phyloP scores from a whole-genome alignment of 1,140 invertebrate species.

The Yoshiicerus persimilis region DNA sequence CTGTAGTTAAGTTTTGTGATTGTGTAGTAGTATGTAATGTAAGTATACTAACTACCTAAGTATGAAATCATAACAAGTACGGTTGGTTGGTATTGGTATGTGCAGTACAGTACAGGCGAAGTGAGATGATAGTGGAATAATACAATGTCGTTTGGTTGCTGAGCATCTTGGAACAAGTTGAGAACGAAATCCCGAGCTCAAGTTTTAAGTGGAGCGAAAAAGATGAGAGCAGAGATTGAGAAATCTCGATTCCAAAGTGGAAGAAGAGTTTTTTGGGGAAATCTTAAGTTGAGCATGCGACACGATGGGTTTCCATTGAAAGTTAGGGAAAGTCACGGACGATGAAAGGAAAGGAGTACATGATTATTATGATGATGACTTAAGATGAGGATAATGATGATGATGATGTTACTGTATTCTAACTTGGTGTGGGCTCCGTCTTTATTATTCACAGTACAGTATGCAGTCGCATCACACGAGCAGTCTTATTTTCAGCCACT shows the following conservation, averaged over 20 bases:
- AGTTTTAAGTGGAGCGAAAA: not conserved
- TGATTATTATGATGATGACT: constrained; percentile 18
- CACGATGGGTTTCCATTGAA: not conserved
- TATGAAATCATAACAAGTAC: not conserved
- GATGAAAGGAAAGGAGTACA: not conserved
- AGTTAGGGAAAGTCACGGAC: constrained; percentile 1
- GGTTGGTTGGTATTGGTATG: too few relatives aligned
- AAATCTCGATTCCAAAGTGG: not conserved
- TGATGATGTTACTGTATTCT: not conserved
- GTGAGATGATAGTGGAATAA: not conserved
- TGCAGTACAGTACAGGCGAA: not conserved
- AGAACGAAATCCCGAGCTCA: not conserved
- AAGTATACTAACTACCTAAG: not conserved
- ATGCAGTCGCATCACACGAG: not conserved
- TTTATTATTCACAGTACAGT: not conserved
- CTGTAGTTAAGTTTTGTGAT: not conserved
- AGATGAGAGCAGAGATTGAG: constrained; percentile 1
- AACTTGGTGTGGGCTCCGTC: not conserved
- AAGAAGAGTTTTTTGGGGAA: not conserved
- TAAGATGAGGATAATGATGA: constrained; percentile 16
- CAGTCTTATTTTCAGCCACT: not conserved
- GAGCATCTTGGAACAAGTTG: not conserved
- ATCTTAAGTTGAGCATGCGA: not conserved
- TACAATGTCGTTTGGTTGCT: not conserved
- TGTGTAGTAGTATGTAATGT: not conserved